Conservation (phyloP, 2,113 vertebrate genomes). For the Ailurus styani region DNA sequence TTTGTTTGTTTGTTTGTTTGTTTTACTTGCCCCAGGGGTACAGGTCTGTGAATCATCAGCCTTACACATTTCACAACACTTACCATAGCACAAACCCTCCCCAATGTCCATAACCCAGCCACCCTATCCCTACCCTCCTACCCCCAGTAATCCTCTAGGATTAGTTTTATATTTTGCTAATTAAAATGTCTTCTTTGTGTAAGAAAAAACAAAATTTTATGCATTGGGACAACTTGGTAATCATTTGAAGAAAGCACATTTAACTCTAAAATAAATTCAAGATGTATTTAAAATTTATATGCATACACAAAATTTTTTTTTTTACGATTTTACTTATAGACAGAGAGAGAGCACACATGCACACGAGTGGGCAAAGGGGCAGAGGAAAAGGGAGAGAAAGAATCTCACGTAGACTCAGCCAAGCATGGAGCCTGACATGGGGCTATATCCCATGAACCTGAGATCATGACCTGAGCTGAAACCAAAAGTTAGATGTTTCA, state of each 20-base stretch:
- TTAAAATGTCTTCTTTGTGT: neutral
- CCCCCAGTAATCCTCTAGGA: no score
- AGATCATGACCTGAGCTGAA: neutral
- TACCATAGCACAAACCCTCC: no score
- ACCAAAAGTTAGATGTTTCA: neutral
- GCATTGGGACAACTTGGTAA: neutral
- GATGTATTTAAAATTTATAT: slow-evolving; percentile 1
- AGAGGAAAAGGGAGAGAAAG: neutral
- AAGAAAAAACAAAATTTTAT: neutral
- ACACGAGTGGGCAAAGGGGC: neutral
- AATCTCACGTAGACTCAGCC: neutral
- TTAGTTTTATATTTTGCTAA: slow-evolving; percentile 15
- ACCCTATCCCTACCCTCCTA: no score
- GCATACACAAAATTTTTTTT: neutral
- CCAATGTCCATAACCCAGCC: no score
- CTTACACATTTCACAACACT: no score
- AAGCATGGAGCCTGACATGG: neutral
- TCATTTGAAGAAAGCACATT: slow-evolving; percentile 12
- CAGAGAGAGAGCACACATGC: no score
- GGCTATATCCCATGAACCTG: neutral
- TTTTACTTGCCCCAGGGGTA: no score
- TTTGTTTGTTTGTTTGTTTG: no score
- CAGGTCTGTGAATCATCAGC: no score
- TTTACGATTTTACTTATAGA: neutral
- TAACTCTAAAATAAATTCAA: neutral